Percentiles rank a stretch among this genome's conserved stretches.
These are phyloP conservation scores for Myiotriccus ornatus DNA, from an alignment of 2,797 vertebrate genomes.

Conservation along the genomic window DNA sequence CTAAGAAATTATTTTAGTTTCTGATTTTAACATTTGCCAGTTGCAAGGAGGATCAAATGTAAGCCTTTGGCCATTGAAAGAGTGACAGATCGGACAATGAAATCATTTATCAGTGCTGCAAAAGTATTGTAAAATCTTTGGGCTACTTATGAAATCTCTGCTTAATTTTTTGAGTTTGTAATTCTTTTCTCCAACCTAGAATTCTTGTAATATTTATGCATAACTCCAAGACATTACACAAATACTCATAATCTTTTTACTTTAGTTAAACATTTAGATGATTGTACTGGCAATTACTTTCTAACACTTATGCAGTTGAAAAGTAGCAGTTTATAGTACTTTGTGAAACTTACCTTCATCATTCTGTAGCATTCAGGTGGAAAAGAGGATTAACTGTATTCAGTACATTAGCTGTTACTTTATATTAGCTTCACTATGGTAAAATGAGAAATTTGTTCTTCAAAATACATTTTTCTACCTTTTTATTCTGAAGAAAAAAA, in stretches of 20 bases:
- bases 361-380: neutral
- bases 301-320: neutral
- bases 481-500: neutral
- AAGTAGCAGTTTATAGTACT: neutral
- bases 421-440: neutral
- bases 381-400: neutral
- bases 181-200: neutral
- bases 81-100: rapidly evolving
- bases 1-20: neutral
- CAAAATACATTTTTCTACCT: neutral
- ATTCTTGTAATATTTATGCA: neutral
- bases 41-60: neutral
- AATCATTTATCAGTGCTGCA: neutral
- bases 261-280: neutral
- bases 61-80: neutral
- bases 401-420: neutral
- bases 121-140: neutral
- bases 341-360: neutral
- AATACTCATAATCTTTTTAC: neutral
- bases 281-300: neutral
- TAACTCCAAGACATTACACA: neutral
- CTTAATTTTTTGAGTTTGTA: neutral
- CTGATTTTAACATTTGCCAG: neutral
- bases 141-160: neutral
- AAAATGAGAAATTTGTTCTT: neutral